phyloP scores from a whole-genome alignment of 2,888 invertebrate genomes.

The Brachyptera putata region DNA sequence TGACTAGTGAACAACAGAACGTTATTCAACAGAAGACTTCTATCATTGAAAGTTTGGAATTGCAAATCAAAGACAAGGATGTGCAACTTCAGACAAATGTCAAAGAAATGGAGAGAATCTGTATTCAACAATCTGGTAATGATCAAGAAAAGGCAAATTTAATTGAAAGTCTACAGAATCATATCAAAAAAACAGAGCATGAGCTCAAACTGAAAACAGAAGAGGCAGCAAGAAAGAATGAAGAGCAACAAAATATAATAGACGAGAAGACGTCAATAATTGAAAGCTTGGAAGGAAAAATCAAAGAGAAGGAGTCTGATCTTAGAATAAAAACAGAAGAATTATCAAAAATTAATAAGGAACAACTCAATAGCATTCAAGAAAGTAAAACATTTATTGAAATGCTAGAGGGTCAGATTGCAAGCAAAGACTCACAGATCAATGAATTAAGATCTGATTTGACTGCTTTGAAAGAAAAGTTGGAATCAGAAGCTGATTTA shows the following conservation, averaged over 20 bases:
- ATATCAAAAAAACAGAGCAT: slow-evolving; percentile 40
- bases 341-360: background rate
- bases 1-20: slow-evolving; percentile 50
- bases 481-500: slow-evolving; percentile 30
- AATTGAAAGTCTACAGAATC: slow-evolving; percentile 28
- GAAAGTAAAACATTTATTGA: slow-evolving; percentile 35
- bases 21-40: slow-evolving; percentile 49
- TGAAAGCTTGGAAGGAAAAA: slow-evolving; percentile 36
- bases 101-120: slow-evolving; percentile 38
- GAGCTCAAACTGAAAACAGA: slow-evolving; percentile 41
- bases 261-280: slow-evolving; percentile 38
- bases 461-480: slow-evolving; percentile 24
- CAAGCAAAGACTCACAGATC: slow-evolving; percentile 42
- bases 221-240: slow-evolving; percentile 39
- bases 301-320: slow-evolving; percentile 22
- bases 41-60: slow-evolving; percentile 44
- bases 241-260: slow-evolving; percentile 38
- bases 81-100: too few relatives aligned
- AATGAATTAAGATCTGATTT: slow-evolving; percentile 33
- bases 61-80: slow-evolving; percentile 52
- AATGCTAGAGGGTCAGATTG: slow-evolving; percentile 39
- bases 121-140: too few relatives aligned
- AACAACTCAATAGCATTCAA: slow-evolving; percentile 27
- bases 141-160: too few relatives aligned
- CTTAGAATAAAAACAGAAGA: slow-evolving; percentile 7